These are phyloP conservation scores for Eurytoma californica DNA, from an alignment of 2,888 invertebrate species.

Conservation along the genomic window DNA sequence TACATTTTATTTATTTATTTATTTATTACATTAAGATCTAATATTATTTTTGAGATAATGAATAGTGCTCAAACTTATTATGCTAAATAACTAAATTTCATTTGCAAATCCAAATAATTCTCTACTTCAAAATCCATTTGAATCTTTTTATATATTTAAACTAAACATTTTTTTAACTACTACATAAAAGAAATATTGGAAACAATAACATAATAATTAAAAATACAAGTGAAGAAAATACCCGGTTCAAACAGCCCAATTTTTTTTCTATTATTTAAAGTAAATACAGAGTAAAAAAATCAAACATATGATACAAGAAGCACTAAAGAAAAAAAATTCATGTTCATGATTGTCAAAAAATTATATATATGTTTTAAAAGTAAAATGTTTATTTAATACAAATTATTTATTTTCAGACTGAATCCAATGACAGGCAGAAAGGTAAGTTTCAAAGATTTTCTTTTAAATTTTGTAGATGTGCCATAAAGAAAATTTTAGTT, in stretches of 20 bases:
- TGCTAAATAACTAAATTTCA: too few relatives aligned
- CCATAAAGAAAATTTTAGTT: conserved; percentile 23
- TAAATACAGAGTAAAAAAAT: not conserved
- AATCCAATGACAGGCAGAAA: conserved; percentile 71
- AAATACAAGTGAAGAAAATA: too few relatives aligned
- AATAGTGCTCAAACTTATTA: too few relatives aligned
- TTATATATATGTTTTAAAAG: not conserved
- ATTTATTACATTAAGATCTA: not conserved
- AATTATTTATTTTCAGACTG: conserved; percentile 66
- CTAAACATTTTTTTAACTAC: not conserved
- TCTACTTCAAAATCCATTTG: too few relatives aligned
- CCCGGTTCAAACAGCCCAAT: too few relatives aligned
- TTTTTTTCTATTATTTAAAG: too few relatives aligned
- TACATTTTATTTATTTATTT: not conserved
- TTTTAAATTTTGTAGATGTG: conserved; percentile 17
- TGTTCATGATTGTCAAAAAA: not conserved
- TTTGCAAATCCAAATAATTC: too few relatives aligned
- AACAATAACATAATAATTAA: too few relatives aligned
- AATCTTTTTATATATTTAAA: too few relatives aligned
- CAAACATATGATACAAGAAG: not conserved
- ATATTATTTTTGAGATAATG: too few relatives aligned
- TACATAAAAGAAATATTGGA: not conserved
- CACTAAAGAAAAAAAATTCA: too few relatives aligned
- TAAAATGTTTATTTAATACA: not conserved
- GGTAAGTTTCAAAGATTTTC: conserved; percentile 67